A percentile compares a stretch with the other conserved stretches of the same genome.
Evolutionary conservation across 37 sponge, comb jelly and placozoan genomes (phyloP).

Genomic region (Ephydatia muelleri): DNA sequence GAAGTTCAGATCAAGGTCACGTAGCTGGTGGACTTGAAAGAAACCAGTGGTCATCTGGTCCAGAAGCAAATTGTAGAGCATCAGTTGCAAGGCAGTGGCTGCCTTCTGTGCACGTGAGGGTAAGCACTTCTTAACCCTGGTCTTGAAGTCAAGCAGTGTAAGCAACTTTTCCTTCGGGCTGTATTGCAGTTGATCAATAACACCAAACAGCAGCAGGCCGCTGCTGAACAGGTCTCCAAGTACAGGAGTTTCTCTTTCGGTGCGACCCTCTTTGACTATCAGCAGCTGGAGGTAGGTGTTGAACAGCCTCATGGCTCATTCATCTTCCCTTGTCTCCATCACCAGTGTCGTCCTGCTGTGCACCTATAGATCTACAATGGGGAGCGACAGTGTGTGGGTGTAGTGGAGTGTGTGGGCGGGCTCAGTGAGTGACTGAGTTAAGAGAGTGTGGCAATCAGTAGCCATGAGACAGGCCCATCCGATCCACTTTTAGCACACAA

Average conservation of each 20-base stretch:
- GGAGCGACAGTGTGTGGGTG: neutral
- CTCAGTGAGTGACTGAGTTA: no score
- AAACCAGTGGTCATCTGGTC: constrained; percentile 27
- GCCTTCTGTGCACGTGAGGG: constrained; percentile 27
- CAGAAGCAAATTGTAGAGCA: constrained; percentile 54
- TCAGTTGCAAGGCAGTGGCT: constrained; percentile 37
- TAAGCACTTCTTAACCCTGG: constrained; percentile 20
- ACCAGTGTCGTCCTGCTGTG: constrained; percentile 19
- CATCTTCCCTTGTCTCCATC: constrained; percentile 47
- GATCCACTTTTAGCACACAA: no score
- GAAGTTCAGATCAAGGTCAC: constrained; percentile 20
- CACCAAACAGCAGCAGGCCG: constrained; percentile 29
- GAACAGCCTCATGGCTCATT: constrained; percentile 37
- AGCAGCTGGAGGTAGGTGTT: constrained; percentile 46
- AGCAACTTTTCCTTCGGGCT: neutral
- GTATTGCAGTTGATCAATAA: constrained; percentile 59
- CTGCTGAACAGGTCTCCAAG: constrained; percentile 31
- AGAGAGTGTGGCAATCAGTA: no score
- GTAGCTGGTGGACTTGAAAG: constrained; percentile 6
- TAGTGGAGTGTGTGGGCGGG: no score
- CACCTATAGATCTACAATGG: constrained; percentile 35
- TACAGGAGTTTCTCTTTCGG: constrained; percentile 45
- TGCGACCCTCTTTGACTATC: constrained; percentile 4
- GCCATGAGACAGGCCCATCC: no score
- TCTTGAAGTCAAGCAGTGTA: constrained; percentile 38